Percentiles rank a stretch among this genome's conserved stretches.
Evolutionary conservation across 2,888 invertebrate genomes (phyloP).

Genomic region (Polyommatus iphigenia): DNA sequence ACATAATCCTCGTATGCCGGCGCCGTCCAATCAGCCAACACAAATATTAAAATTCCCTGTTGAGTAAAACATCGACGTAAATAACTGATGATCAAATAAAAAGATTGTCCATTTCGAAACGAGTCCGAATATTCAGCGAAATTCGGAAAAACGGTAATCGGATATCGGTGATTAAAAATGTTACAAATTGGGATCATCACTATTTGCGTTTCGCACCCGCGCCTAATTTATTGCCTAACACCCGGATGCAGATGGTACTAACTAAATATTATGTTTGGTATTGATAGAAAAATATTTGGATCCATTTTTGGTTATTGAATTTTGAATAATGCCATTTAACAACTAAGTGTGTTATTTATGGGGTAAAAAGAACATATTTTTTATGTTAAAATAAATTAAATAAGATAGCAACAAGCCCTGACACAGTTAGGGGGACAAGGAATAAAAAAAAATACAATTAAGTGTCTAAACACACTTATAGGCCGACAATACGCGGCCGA

Average conservation of each 20-base stretch:
- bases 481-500: too few species aligned
- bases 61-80: slow-evolving; percentile 34
- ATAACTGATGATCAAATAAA: slow-evolving; percentile 28
- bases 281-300: not conserved
- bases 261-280: not conserved
- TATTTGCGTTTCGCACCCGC: not conserved
- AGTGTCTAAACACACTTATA: too few species aligned
- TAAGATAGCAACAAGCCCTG: too few species aligned
- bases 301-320: too few species aligned
- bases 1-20: slow-evolving; percentile 83
- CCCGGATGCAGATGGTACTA: not conserved
- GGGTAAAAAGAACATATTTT: too few species aligned
- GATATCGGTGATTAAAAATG: slow-evolving; percentile 9
- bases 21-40: slow-evolving; percentile 83
- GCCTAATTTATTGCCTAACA: not conserved
- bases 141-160: slow-evolving; percentile 14
- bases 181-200: slow-evolving; percentile 14
- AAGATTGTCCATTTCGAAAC: slow-evolving; percentile 26
- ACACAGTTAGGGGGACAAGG: too few species aligned
- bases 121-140: slow-evolving; percentile 15
- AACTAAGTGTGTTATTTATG: too few species aligned
- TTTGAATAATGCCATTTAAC: too few species aligned
- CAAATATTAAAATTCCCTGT: slow-evolving; percentile 87
- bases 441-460: too few species aligned
- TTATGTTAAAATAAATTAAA: too few species aligned